Conservation (phyloP, 2,113 vertebrate genomes). For the Lepus americanus region DNA sequence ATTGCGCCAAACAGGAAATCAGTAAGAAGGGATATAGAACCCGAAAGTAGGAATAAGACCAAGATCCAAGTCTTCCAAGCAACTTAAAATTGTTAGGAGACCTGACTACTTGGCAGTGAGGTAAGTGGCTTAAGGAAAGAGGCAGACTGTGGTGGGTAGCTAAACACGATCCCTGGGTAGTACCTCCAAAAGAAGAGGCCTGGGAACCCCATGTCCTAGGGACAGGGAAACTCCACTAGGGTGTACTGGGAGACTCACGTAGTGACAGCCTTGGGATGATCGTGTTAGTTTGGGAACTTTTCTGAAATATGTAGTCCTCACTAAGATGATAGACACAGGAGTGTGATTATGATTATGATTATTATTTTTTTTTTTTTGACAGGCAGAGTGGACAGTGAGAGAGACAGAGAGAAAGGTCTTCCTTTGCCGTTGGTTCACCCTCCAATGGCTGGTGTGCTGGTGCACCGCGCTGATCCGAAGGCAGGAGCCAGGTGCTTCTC, state of each 20-base stretch:
- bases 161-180: not conserved
- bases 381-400: too few species aligned
- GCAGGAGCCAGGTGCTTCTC: too few species aligned
- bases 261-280: not conserved
- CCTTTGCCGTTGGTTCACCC: too few species aligned
- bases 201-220: not conserved
- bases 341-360: too few species aligned
- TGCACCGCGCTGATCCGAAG: too few species aligned
- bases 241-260: not conserved
- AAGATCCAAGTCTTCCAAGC: not conserved
- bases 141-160: not conserved
- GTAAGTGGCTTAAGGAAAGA: not conserved
- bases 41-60: not conserved
- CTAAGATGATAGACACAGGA: not conserved
- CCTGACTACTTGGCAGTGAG: not conserved
- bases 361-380: too few species aligned
- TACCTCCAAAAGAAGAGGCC: not conserved
- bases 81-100: not conserved
- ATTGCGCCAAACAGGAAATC: slow-evolving; percentile 14
- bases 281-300: not conserved
- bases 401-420: too few species aligned
- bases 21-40: not conserved
- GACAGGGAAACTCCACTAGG: not conserved
- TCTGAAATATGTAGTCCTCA: not conserved
- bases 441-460: too few species aligned